Percentiles rank a stretch among this genome's conserved stretches.
These are phyloP conservation scores for Clusia tigrina DNA, from an alignment of 2,888 invertebrate genomes.

Conservation along the genomic window DNA sequence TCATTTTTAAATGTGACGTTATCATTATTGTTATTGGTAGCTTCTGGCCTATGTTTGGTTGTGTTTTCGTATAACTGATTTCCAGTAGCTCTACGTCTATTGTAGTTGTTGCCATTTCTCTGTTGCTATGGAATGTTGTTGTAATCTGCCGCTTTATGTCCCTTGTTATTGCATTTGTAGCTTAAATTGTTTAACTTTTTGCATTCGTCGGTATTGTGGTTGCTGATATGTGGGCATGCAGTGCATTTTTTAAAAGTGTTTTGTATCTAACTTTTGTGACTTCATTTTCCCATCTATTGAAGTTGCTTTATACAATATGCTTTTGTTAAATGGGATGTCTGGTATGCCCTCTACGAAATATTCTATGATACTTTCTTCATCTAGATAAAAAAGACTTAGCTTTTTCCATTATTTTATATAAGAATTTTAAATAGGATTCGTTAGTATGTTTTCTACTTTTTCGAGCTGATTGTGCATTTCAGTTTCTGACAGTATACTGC, in stretches of 20 bases:
- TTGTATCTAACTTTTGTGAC: not conserved
- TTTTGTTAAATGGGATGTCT: not conserved
- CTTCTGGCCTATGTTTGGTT: too few species aligned
- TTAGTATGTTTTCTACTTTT: not conserved
- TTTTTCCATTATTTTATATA: not conserved
- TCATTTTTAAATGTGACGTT: too few species aligned
- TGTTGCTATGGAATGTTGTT: too few species aligned
- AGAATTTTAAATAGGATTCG: not conserved
- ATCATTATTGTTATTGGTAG: too few species aligned
- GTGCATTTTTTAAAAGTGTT: conserved; percentile 18
- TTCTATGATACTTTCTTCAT: not conserved
- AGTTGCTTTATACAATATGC: not conserved
- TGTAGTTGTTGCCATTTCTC: too few species aligned
- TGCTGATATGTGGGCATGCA: conserved; percentile 4
- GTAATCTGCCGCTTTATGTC: too few species aligned
- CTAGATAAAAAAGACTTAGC: not conserved
- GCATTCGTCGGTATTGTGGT: not conserved
- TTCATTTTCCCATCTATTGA: not conserved
- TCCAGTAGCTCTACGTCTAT: too few species aligned
- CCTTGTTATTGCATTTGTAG: not conserved
- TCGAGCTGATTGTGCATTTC: conserved; percentile 9
- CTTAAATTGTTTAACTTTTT: not conserved
- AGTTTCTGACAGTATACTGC: not conserved
- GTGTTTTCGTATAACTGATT: too few species aligned
- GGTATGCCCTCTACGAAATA: conserved; percentile 11